Evolutionary conservation across 2,113 vertebrate genomes (phyloP).

Genomic region (Xiphorhynchus elegans): DNA sequence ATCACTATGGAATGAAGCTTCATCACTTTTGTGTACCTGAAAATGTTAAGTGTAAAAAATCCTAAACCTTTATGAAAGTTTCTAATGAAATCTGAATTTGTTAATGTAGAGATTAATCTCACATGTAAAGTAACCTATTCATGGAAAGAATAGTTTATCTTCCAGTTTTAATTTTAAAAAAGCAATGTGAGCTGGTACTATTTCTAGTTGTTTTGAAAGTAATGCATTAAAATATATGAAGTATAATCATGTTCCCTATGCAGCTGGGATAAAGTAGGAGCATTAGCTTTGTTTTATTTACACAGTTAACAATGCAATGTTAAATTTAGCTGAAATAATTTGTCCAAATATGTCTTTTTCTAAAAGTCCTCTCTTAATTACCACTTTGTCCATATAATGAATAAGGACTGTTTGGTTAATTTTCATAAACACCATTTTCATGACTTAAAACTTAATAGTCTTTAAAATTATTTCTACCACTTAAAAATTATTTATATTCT

Average conservation of each 20-base stretch:
- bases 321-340: slow-evolving; percentile 2
- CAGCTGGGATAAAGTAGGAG: background rate
- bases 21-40: fast-evolving
- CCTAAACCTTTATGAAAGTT: background rate
- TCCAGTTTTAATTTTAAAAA: slow-evolving; percentile 12
- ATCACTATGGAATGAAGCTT: background rate
- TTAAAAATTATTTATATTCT: background rate
- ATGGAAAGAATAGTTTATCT: background rate
- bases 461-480: background rate
- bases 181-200: background rate
- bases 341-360: background rate
- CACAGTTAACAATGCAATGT: background rate
- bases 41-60: background rate
- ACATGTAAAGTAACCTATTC: background rate
- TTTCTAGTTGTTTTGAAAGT: background rate
- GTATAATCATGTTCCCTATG: background rate
- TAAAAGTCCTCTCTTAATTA: background rate
- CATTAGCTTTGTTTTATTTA: background rate
- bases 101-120: background rate
- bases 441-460: background rate
- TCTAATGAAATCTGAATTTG: background rate
- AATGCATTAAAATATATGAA: background rate
- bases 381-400: background rate
- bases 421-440: background rate
- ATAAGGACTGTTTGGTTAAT: background rate